Evolutionary conservation across 2,797 vertebrate species (phyloP).

Genomic region (Chaunax sp.): DNA sequence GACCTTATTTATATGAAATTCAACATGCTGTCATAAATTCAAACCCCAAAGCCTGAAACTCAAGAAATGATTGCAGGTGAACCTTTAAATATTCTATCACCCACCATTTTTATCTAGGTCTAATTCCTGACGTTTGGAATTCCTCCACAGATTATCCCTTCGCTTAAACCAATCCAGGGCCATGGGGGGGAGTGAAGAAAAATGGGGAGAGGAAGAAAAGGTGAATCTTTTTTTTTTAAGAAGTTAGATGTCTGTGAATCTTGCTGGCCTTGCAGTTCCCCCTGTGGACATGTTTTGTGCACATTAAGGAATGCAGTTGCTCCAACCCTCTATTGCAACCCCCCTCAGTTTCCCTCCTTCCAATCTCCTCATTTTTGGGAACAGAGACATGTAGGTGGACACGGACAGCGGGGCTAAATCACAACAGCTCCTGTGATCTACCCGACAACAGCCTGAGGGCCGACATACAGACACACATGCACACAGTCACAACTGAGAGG

Average conservation of each 20-base stretch:
- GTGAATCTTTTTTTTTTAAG: slow-evolving; percentile 28
- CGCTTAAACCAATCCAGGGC: slow-evolving; percentile 48
- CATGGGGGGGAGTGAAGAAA: background rate
- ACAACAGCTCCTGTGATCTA: slow-evolving; percentile 61
- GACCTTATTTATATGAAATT: slow-evolving; percentile 30
- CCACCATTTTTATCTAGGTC: slow-evolving; percentile 43
- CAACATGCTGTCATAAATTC: slow-evolving; percentile 32
- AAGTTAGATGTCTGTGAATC: slow-evolving; percentile 55
- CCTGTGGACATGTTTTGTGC: slow-evolving; percentile 68
- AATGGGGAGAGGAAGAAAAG: slow-evolving; percentile 13
- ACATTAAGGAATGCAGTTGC: slow-evolving; percentile 59
- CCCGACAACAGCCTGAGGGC: slow-evolving; percentile 78
- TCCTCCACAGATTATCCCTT: slow-evolving; percentile 70
- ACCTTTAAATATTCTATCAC: slow-evolving; percentile 67
- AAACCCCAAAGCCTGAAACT: slow-evolving; percentile 29
- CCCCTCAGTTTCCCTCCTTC: slow-evolving; percentile 8
- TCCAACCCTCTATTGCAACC: slow-evolving; percentile 35
- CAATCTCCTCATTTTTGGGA: slow-evolving; percentile 42
- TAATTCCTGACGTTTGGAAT: slow-evolving; percentile 70
- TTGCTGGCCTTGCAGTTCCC: slow-evolving; percentile 67
- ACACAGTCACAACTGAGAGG: slow-evolving; percentile 33
- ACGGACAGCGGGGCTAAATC: slow-evolving; percentile 48
- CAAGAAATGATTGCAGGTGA: slow-evolving; percentile 62
- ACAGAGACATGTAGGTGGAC: slow-evolving; percentile 63
- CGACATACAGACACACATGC: slow-evolving; percentile 44